phyloP scores from a whole-genome alignment of 2,797 vertebrate species.

The Chromobotia macracanthus region DNA sequence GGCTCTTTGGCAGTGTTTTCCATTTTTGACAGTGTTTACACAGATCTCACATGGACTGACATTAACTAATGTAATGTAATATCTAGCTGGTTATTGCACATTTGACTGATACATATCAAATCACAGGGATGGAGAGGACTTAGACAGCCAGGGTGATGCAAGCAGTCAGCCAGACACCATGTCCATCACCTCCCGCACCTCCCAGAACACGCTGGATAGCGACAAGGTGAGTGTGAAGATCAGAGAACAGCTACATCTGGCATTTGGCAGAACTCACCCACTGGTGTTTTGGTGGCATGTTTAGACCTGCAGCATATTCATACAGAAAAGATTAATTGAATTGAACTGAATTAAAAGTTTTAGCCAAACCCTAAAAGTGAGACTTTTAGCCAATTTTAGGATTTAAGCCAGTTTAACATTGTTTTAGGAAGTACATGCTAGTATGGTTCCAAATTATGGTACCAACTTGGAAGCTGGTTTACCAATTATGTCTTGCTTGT shows the following conservation, averaged over 20 bases:
- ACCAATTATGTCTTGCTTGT: neutral
- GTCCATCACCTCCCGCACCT: conserved; percentile 86
- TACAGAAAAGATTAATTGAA: neutral
- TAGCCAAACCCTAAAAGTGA: neutral
- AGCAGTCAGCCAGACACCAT: conserved; percentile 88
- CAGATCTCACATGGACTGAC: neutral
- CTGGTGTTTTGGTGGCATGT: conserved; percentile 3
- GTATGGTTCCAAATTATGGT: neutral
- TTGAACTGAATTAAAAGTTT: neutral
- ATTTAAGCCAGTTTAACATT: neutral
- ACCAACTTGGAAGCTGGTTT: neutral
- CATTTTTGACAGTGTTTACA: neutral
- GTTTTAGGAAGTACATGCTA: neutral
- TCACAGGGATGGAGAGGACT: conserved; percentile 83
- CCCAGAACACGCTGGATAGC: conserved; percentile 87
- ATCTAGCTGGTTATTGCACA: neutral
- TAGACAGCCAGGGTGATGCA: conserved; percentile 88
- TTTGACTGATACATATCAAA: neutral
- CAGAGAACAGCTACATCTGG: neutral
- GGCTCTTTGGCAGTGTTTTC: too few relatives aligned
- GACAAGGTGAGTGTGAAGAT: conserved; percentile 79
- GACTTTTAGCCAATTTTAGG: neutral
- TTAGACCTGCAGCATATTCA: conserved; percentile 1
- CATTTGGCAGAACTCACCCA: neutral
- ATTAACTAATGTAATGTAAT: neutral